Conservation (phyloP, 2,888 invertebrate genomes). For the Cantharis rustica region DNA sequence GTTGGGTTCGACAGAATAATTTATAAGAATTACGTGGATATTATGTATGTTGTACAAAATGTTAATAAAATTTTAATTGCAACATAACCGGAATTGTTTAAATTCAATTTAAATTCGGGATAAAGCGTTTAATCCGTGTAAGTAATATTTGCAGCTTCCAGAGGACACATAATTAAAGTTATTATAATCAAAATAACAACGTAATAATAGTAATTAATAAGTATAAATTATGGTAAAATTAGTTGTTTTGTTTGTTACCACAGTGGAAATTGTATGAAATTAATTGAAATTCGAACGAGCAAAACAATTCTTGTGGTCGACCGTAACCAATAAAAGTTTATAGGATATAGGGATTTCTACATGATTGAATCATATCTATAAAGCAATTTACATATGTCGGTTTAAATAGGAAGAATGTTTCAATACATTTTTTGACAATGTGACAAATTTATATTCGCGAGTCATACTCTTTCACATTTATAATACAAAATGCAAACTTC, state of each 20-base stretch:
- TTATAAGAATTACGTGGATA: neutral
- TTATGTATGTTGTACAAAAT: neutral
- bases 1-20: neutral
- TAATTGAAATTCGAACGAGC: neutral
- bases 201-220: neutral
- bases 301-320: slow-evolving; percentile 6
- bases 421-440: neutral
- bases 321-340: slow-evolving; percentile 18
- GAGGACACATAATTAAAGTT: neutral
- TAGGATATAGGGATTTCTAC: slow-evolving; percentile 15
- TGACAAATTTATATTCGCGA: neutral
- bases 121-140: neutral
- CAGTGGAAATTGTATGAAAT: neutral
- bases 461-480: neutral
- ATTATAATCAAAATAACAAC: neutral
- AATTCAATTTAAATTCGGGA: neutral
- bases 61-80: neutral
- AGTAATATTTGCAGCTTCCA: neutral
- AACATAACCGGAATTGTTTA: neutral
- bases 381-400: slow-evolving; percentile 19
- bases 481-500: neutral
- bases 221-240: neutral
- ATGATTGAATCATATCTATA: slow-evolving; percentile 26
- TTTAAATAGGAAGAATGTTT: neutral
- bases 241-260: neutral